These are phyloP conservation scores for Tridacna gigas DNA, from an alignment of 2,888 invertebrate genomes.

Conservation along the genomic window DNA sequence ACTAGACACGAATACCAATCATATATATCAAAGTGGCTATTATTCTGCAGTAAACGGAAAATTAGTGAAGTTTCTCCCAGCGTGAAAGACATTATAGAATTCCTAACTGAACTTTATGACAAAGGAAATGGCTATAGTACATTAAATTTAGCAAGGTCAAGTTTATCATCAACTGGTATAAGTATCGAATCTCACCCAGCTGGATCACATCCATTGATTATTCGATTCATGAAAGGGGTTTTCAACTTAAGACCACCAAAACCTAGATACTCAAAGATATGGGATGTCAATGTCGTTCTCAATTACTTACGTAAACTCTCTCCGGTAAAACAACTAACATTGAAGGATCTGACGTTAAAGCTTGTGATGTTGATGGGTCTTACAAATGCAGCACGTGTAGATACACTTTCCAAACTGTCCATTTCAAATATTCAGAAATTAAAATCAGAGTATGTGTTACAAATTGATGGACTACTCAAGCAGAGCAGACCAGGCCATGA, in stretches of 20 bases:
- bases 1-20: slow-evolving; percentile 26
- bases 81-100: slow-evolving; percentile 29
- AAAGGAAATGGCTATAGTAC: slow-evolving; percentile 34
- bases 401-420: not conserved
- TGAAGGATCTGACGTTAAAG: no score
- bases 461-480: no score
- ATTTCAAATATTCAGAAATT: slow-evolving; percentile 5
- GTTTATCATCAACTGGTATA: slow-evolving; percentile 28
- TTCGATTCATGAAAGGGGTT: no score
- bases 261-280: slow-evolving; percentile 9
- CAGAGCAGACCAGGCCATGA: not conserved
- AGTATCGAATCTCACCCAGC: not conserved
- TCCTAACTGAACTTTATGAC: slow-evolving; percentile 31
- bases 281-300: no score
- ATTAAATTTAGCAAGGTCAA: slow-evolving; percentile 31
- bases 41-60: slow-evolving; percentile 36
- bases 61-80: slow-evolving; percentile 23
- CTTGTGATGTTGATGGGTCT: slow-evolving; percentile 39
- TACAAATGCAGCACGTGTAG: slow-evolving; percentile 11
- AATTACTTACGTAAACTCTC: no score
- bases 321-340: no score
- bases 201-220: no score
- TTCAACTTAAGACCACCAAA: slow-evolving; percentile 2
- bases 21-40: slow-evolving; percentile 36
- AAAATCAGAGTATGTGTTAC: not conserved